phyloP scores from a whole-genome alignment of 2,113 vertebrate genomes.

The Hyperopisus bebe region DNA sequence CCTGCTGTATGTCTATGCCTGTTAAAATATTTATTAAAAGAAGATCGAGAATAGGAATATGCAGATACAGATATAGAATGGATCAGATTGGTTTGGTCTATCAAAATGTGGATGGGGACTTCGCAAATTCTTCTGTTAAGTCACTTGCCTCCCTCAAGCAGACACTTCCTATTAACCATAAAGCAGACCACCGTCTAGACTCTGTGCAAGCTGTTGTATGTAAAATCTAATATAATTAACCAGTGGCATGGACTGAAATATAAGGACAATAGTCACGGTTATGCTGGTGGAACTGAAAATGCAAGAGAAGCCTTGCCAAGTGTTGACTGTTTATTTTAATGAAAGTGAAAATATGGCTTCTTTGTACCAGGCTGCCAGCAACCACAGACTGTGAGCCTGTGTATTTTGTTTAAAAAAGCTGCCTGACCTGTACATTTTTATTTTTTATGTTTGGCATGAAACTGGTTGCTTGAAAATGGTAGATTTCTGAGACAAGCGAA shows the following conservation, averaged over 20 bases:
- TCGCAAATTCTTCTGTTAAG: background rate
- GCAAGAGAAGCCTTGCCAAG: background rate
- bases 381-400: background rate
- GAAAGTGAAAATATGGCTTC: conserved; percentile 9
- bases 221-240: conserved; percentile 1
- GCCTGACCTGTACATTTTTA: background rate
- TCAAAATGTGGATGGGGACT: background rate
- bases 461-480: background rate
- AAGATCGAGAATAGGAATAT: background rate
- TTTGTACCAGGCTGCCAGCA: conserved; percentile 3
- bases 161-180: background rate
- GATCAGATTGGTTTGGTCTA: background rate
- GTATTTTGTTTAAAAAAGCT: background rate
- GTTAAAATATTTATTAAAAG: background rate
- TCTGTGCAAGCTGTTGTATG: background rate
- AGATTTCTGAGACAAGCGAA: background rate
- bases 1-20: background rate
- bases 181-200: background rate
- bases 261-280: conserved; percentile 3
- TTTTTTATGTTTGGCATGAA: background rate
- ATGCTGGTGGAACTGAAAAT: conserved; percentile 3
- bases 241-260: background rate
- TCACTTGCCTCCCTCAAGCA: background rate
- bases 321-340: conserved; percentile 10
- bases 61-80: background rate